Conservation (phyloP, 2,797 vertebrate species). For the Microtus californicus region DNA sequence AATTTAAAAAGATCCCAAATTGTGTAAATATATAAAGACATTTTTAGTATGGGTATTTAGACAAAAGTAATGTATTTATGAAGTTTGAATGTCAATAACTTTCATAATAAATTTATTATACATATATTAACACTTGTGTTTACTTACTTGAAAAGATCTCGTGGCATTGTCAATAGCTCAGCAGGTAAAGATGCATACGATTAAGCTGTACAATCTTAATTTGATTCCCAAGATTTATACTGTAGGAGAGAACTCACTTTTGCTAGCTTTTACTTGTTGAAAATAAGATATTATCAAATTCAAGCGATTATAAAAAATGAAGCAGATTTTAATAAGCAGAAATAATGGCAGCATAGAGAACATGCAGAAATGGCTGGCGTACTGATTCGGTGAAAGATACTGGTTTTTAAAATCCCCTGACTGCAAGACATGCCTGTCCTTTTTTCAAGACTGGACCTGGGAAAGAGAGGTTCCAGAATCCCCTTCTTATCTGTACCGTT, state of each 20-base stretch:
- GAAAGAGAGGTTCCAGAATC: neutral
- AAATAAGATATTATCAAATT: neutral
- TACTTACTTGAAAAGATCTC: constrained; percentile 39
- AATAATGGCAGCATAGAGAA: neutral
- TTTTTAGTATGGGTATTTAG: constrained; percentile 32
- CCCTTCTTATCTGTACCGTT: too few species aligned
- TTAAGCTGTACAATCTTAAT: neutral
- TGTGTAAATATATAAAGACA: neutral
- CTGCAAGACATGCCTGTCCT: neutral
- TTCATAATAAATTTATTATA: neutral
- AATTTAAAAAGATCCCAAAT: neutral
- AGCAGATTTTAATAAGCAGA: neutral
- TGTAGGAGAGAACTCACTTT: neutral
- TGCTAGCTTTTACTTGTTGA: neutral
- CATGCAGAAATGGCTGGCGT: neutral
- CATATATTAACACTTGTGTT: neutral
- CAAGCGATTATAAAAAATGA: neutral
- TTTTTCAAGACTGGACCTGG: neutral
- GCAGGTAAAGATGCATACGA: neutral
- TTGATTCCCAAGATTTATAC: neutral
- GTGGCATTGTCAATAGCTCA: neutral
- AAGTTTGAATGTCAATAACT: neutral
- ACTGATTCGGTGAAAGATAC: neutral
- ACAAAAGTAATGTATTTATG: constrained; percentile 15
- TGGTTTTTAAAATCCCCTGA: neutral